Evolutionary conservation across 2,888 invertebrate genomes (phyloP).

Genomic region (Cryptops parisi): DNA sequence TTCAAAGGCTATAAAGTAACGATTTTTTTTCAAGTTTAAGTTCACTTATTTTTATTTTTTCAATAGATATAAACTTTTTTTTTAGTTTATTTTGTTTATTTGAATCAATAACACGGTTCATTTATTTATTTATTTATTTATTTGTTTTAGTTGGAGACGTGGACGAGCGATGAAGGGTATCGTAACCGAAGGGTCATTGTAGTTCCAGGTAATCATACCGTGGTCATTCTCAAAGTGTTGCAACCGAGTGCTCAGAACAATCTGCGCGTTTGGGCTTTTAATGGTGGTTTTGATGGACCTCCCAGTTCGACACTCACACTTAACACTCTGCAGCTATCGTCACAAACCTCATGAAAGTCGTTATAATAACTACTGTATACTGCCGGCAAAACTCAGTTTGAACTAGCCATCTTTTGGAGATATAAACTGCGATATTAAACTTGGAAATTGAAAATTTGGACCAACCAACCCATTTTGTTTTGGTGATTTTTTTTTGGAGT

Average conservation of each 20-base stretch:
- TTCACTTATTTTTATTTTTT: not conserved
- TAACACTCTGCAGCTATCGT: not conserved
- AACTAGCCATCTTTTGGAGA: no score
- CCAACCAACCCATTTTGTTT: no score
- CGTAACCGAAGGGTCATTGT: not conserved
- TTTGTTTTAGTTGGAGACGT: constrained; percentile 2
- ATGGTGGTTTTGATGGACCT: constrained; percentile 3
- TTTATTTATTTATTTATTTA: not conserved
- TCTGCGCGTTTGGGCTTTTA: not conserved
- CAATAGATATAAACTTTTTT: not conserved
- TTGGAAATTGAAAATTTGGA: no score
- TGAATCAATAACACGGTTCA: not conserved
- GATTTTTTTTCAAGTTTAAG: not conserved
- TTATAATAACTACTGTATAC: no score
- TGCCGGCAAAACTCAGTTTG: no score
- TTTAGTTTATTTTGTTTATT: not conserved
- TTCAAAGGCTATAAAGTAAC: not conserved
- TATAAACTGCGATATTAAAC: no score
- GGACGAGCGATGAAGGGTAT: not conserved
- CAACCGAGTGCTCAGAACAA: not conserved
- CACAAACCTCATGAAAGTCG: not conserved
- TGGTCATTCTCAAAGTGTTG: constrained; percentile 1
- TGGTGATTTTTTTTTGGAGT: no score
- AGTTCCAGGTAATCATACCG: constrained; percentile 4
- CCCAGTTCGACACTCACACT: not conserved